Conservation (phyloP, 1,140 invertebrate species). For the Pogonomyrmex barbatus region DNA sequence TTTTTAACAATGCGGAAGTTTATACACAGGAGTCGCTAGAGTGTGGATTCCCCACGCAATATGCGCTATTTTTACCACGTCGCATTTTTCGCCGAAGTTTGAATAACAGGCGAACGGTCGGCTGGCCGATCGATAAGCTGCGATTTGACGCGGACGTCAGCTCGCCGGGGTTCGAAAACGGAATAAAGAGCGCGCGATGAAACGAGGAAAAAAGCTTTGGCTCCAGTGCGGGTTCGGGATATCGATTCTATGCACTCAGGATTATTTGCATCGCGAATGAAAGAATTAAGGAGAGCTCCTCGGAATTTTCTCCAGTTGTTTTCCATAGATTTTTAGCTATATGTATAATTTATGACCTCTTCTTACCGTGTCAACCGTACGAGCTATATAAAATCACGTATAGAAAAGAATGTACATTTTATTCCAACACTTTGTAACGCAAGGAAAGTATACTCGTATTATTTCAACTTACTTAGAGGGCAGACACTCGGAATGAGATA, state of each 20-base stretch:
- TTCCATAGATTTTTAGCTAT: slow-evolving; percentile 15
- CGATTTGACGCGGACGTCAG: slow-evolving; percentile 56
- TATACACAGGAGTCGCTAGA: slow-evolving; percentile 23
- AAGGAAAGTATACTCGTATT: not conserved
- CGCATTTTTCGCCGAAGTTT: slow-evolving; percentile 41
- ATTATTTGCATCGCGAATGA: slow-evolving; percentile 55
- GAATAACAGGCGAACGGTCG: slow-evolving; percentile 50
- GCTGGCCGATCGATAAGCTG: slow-evolving; percentile 50
- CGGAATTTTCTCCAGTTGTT: slow-evolving; percentile 25
- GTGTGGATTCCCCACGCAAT: slow-evolving; percentile 27
- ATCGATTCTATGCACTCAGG: slow-evolving; percentile 42
- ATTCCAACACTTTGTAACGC: not conserved
- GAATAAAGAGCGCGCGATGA: slow-evolving; percentile 40
- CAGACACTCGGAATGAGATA: not conserved
- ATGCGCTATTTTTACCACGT: slow-evolving; percentile 43
- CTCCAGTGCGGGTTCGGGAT: slow-evolving; percentile 13
- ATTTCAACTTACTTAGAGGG: not conserved
- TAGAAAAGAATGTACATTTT: not conserved
- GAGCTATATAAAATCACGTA: not conserved
- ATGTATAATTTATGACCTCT: slow-evolving; percentile 37
- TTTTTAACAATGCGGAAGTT: slow-evolving; percentile 39
- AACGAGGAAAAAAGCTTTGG: slow-evolving; percentile 46
- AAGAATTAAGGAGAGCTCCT: slow-evolving; percentile 42
- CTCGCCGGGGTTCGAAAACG: slow-evolving; percentile 41
- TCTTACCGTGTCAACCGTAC: not conserved